These are phyloP conservation scores for Parauchenoglanis ngamensis DNA, from an alignment of 2,797 vertebrate species.

Conservation along the genomic window DNA sequence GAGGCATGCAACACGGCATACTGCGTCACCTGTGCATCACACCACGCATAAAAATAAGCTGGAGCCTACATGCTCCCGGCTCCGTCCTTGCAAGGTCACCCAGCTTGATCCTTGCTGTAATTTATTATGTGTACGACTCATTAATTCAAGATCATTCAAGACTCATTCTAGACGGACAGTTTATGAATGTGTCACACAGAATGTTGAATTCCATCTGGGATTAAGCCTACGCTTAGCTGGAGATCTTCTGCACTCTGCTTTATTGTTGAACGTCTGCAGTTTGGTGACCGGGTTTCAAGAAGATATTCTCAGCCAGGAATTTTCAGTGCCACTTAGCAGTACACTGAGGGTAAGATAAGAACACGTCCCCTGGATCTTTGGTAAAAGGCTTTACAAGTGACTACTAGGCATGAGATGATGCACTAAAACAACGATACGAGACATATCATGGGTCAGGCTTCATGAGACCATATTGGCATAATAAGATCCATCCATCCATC, in stretches of 20 bases:
- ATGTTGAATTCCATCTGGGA: not conserved
- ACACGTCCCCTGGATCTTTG: not conserved
- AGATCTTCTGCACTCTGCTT: not conserved
- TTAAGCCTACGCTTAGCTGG: not conserved
- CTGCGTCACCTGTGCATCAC: not conserved
- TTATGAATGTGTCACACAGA: not conserved
- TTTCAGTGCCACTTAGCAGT: not conserved
- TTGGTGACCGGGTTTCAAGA: not conserved
- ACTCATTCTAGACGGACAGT: not conserved
- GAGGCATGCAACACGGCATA: not conserved
- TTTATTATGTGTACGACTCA: not conserved
- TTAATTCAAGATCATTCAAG: not conserved
- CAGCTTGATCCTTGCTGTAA: not conserved
- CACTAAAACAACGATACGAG: not conserved
- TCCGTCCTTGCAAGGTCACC: constrained; percentile 13
- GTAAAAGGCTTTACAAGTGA: not conserved
- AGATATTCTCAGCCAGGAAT: constrained; percentile 6
- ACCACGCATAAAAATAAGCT: constrained; percentile 1
- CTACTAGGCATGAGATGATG: not conserved
- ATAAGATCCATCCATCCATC: too few relatives aligned
- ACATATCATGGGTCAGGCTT: not conserved
- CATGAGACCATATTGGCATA: not conserved
- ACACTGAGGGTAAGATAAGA: not conserved
- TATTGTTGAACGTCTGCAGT: not conserved
- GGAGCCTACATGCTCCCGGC: not conserved